Conservation (phyloP, 2,888 invertebrate genomes). For the Zhengitettix transpicula region DNA sequence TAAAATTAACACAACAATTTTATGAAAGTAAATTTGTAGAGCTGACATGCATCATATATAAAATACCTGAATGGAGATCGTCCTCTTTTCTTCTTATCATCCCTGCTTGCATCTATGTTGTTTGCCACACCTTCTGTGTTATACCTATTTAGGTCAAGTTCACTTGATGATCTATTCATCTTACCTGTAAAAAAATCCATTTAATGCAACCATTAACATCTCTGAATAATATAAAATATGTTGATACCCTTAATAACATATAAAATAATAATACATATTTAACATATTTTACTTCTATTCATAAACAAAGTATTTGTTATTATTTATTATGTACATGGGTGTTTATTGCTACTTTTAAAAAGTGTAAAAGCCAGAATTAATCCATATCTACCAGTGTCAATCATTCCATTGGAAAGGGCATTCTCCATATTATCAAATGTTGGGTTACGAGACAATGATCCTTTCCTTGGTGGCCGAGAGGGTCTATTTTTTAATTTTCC, state of each 20-base stretch:
- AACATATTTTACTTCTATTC: too few relatives aligned
- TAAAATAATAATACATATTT: too few relatives aligned
- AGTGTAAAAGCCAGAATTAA: too few relatives aligned
- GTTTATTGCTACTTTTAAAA: too few relatives aligned
- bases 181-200: conserved; percentile 18
- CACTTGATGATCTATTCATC: conserved; percentile 58
- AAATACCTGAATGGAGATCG: conserved; percentile 78
- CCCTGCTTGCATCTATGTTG: conserved; percentile 37
- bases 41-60: too few relatives aligned
- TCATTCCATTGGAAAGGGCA: conserved; percentile 15
- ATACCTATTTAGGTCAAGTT: conserved; percentile 56
- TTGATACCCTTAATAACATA: too few relatives aligned
- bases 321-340: too few relatives aligned
- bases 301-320: too few relatives aligned
- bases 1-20: too few relatives aligned
- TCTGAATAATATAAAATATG: too few relatives aligned
- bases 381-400: conserved; percentile 14
- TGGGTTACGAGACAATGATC: conserved; percentile 42
- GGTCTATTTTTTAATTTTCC: conserved; percentile 30
- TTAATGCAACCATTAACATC: too few relatives aligned
- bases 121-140: conserved; percentile 35
- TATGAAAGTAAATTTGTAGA: too few relatives aligned
- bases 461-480: conserved; percentile 56
- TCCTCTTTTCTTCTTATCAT: conserved; percentile 63
- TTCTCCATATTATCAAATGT: conserved; percentile 12